phyloP scores from a whole-genome alignment of 2,113 vertebrate genomes.

The Forbesichthys papilliferus region DNA sequence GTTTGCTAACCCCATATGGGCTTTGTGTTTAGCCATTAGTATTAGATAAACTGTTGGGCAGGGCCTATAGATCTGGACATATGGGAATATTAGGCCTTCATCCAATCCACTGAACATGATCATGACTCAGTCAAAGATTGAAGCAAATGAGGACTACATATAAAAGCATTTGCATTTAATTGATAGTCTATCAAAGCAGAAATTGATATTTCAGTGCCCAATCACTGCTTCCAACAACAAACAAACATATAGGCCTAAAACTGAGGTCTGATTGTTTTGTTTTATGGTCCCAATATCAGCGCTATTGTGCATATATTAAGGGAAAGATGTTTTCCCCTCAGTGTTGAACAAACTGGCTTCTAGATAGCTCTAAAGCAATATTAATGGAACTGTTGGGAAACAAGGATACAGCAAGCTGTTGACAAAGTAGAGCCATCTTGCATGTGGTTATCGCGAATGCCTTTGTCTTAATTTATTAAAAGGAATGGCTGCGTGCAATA shows the following conservation, averaged over 20 bases:
- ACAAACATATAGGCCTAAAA: background rate
- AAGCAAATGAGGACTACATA: conserved; percentile 24
- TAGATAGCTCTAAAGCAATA: conserved; percentile 33
- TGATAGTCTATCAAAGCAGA: conserved; percentile 20
- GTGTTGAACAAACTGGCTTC: conserved; percentile 31
- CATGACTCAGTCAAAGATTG: conserved; percentile 32
- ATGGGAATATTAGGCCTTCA: conserved; percentile 25
- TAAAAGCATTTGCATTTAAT: conserved; percentile 41
- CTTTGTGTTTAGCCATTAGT: conserved; percentile 18
- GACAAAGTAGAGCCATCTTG: conserved; percentile 40
- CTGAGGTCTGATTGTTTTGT: background rate
- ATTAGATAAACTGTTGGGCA: conserved; percentile 38
- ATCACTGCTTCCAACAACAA: background rate
- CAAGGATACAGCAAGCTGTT: conserved; percentile 41
- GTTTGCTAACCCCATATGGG: conserved; percentile 20
- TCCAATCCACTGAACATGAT: conserved; percentile 3
- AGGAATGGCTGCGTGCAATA: background rate
- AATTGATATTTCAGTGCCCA: background rate
- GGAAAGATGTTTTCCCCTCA: background rate
- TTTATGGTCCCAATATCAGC: conserved; percentile 7
- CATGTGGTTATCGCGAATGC: conserved; percentile 43
- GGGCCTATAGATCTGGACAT: conserved; percentile 40
- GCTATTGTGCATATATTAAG: background rate
- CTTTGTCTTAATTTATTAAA: conserved; percentile 18
- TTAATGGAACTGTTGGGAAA: conserved; percentile 43